A percentile compares a stretch with the other conserved stretches of the same genome.
Conservation (phyloP, 2,797 vertebrate genomes). For the Jordanella pulchra region DNA sequence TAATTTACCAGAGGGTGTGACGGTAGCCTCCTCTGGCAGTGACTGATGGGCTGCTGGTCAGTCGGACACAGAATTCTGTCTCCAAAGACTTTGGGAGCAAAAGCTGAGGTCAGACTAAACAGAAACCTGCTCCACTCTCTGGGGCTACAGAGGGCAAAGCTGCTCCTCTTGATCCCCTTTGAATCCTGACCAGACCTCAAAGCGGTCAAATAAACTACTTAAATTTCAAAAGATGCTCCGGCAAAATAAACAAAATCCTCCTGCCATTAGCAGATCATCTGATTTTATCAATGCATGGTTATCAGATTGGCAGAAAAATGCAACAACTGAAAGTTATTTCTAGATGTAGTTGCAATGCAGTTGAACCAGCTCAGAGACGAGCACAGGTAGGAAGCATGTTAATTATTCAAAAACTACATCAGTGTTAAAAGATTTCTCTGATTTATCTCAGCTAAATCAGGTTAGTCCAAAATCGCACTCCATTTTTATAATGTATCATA, state of each 20-base stretch:
- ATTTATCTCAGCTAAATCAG: background rate
- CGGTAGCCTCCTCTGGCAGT: constrained; percentile 20
- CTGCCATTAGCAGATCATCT: too few relatives aligned
- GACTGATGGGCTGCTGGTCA: constrained; percentile 55
- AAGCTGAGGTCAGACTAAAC: constrained; percentile 61
- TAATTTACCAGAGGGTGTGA: constrained; percentile 5
- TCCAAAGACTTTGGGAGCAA: constrained; percentile 57
- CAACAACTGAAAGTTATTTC: background rate
- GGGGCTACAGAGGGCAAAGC: constrained; percentile 48
- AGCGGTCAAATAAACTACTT: constrained; percentile 42
- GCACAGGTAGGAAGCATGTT: background rate
- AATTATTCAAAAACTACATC: background rate
- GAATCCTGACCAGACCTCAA: constrained; percentile 17
- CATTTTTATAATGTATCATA: background rate
- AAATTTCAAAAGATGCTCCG: constrained; percentile 21
- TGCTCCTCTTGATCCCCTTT: constrained; percentile 39
- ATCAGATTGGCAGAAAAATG: background rate
- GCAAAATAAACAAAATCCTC: constrained; percentile 2
- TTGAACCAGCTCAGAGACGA: background rate
- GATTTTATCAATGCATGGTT: background rate
- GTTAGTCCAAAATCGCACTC: background rate
- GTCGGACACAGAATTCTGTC: constrained; percentile 56
- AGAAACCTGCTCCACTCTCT: constrained; percentile 48
- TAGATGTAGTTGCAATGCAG: background rate
- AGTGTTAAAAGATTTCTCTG: background rate